Conservation (phyloP, 2,797 vertebrate genomes). For the Gallinago stenura region DNA sequence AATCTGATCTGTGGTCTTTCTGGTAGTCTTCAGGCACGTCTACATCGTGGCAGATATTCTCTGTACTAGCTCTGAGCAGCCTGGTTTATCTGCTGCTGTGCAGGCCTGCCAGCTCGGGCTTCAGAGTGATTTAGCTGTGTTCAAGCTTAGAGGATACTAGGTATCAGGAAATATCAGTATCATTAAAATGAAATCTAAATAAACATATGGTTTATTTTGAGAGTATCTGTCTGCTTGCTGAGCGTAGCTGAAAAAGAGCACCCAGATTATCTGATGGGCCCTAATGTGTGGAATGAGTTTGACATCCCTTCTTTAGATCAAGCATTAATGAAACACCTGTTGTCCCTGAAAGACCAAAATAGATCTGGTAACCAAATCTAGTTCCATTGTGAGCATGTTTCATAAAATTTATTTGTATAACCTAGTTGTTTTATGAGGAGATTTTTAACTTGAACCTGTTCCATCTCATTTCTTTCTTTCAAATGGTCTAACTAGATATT, state of each 20-base stretch:
- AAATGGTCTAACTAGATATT: not conserved
- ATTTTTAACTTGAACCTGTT: conserved; percentile 2
- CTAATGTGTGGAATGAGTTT: not conserved
- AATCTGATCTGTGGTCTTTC: not conserved
- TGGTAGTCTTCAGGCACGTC: not conserved
- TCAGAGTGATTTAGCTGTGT: not conserved
- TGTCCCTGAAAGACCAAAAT: not conserved
- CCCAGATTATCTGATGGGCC: not conserved
- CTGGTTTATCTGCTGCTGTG: not conserved
- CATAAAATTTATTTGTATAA: not conserved
- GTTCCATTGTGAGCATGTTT: not conserved
- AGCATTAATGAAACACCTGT: not conserved
- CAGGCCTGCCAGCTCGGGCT: not conserved
- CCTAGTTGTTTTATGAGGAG: not conserved
- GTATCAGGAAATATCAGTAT: not conserved
- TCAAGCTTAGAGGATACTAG: not conserved
- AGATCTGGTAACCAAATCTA: not conserved
- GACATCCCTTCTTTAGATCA: not conserved
- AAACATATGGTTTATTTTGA: not conserved
- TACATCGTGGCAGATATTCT: not conserved
- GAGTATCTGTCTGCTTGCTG: not conserved
- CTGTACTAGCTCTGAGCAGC: not conserved
- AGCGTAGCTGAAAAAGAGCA: not conserved
- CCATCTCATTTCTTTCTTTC: not conserved
- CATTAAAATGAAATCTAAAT: not conserved